Conservation (phyloP, 2,797 vertebrate species). For the Pterois miles region DNA sequence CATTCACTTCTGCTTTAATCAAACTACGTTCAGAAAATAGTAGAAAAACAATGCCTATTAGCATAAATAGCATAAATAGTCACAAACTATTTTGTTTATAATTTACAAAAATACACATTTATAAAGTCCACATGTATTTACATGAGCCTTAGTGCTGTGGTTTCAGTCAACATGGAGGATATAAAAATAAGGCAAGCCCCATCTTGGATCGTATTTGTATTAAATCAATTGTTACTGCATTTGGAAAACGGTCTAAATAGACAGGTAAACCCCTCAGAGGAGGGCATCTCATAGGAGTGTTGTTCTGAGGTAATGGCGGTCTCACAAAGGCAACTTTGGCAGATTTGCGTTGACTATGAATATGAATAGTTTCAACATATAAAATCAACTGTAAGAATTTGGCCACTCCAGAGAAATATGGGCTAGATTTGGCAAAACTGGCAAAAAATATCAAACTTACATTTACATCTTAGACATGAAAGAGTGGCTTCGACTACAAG, state of each 20-base stretch:
- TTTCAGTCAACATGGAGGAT: slow-evolving; percentile 65
- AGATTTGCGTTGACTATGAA: slow-evolving; percentile 24
- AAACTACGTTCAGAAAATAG: slow-evolving; percentile 58
- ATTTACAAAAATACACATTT: slow-evolving; percentile 88
- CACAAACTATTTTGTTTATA: slow-evolving; percentile 82
- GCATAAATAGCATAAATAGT: slow-evolving; percentile 92
- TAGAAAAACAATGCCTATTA: slow-evolving; percentile 63
- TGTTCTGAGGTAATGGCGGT: slow-evolving; percentile 68
- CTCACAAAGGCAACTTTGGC: slow-evolving; percentile 74
- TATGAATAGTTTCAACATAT: neutral
- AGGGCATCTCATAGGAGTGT: slow-evolving; percentile 12
- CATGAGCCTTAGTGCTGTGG: slow-evolving; percentile 54
- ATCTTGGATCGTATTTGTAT: neutral
- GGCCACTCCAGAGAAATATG: slow-evolving; percentile 9
- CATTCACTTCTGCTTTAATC: slow-evolving; percentile 54
- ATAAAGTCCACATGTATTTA: slow-evolving; percentile 78
- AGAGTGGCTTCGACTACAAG: neutral
- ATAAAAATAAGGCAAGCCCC: slow-evolving; percentile 35
- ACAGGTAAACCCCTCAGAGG: neutral
- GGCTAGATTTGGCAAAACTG: slow-evolving; percentile 21
- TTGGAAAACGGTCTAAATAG: neutral
- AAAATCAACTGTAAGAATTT: slow-evolving; percentile 1
- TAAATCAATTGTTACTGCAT: slow-evolving; percentile 47
- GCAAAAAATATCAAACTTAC: neutral
- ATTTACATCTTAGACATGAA: slow-evolving; percentile 23